Base-by-base conservation (phyloP, 2,888 invertebrate genomes). In the Ichneumon xanthorius region DNA sequence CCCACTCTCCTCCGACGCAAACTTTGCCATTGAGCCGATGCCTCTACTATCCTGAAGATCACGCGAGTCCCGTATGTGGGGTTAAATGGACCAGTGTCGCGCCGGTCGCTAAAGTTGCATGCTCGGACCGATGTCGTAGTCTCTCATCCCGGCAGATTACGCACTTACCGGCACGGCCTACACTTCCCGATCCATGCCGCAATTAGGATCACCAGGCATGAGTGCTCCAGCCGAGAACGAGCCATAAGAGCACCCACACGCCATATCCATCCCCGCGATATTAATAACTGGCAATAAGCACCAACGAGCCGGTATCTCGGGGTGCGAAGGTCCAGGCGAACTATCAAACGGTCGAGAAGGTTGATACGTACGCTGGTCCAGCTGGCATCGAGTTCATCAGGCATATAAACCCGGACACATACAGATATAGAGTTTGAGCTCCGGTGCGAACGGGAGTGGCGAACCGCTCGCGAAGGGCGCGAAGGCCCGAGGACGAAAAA, bases 131-230 rank as follows among this genome's bases (percentile, higher is more conserved):
- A 22, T 70, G 11, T 48, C 48, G 26, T n/a, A 9, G 70, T 5
- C 26, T 53, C 30, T 22, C 16, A 48, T 48, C 70, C 70, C 53
- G 22, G 22, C 22, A 37, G 16, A 80, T 73, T 80, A 72, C 58
- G 45, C 30, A 73, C 33, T 73, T 58, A 22, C 40, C 11, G 40
- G 22, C 40, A 67, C 67, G 33, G 7, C 33, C 33, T 1, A 33
- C 33, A 33, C 33, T 33, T 33, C 33, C 33, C 11, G 2, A 26
- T 68, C 45, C n/a, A 89, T 89, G 89, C 89, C 89, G 89, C 92
- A 91, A 90, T 92, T 91, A 90, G 92, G 90, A 87, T 86, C 87
- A 85, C 87, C 72, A 45, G 71, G 89, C 80, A 16, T 4, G 67
- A 48, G 71, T 50, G 87, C 85, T 87, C 89, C 88, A 87, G 78